A percentile compares a stretch with the other conserved stretches of the same genome.
Conservation (phyloP, 2,113 vertebrate genomes). For the Herpetotheres cachinnans region DNA sequence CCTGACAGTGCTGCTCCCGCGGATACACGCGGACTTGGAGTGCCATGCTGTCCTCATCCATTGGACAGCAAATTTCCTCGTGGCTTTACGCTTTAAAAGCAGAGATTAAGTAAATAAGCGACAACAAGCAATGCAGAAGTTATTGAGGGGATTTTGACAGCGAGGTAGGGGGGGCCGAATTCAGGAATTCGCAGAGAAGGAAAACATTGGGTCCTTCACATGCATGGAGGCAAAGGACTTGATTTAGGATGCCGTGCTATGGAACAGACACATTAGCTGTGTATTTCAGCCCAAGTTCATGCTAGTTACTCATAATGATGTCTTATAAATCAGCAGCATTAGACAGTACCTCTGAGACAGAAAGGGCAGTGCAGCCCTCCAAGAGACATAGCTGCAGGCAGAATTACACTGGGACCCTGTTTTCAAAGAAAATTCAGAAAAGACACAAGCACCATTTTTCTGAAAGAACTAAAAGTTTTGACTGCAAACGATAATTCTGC, state of each 20-base stretch:
- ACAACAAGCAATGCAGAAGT: rapidly evolving
- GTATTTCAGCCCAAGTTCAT: background rate
- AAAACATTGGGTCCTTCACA: background rate
- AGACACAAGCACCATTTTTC: background rate
- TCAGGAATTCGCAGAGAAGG: background rate
- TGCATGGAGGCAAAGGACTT: background rate
- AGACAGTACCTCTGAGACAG: background rate
- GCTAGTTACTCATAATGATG: background rate
- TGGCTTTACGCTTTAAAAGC: rapidly evolving
- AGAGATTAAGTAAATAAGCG: background rate
- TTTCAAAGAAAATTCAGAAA: background rate
- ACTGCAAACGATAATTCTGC: background rate
- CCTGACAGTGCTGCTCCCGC: background rate
- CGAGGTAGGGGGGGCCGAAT: background rate
- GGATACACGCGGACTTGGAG: rapidly evolving
- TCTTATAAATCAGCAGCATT: background rate
- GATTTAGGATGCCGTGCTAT: background rate
- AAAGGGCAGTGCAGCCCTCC: background rate
- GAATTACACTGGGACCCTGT: background rate
- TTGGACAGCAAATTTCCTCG: no score
- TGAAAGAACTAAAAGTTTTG: background rate
- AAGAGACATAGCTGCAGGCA: background rate
- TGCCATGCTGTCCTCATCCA: background rate
- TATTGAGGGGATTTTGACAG: background rate
- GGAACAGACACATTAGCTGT: background rate